Base-by-base conservation (phyloP, 2,797 vertebrate species). In the Limosa lapponica region DNA sequence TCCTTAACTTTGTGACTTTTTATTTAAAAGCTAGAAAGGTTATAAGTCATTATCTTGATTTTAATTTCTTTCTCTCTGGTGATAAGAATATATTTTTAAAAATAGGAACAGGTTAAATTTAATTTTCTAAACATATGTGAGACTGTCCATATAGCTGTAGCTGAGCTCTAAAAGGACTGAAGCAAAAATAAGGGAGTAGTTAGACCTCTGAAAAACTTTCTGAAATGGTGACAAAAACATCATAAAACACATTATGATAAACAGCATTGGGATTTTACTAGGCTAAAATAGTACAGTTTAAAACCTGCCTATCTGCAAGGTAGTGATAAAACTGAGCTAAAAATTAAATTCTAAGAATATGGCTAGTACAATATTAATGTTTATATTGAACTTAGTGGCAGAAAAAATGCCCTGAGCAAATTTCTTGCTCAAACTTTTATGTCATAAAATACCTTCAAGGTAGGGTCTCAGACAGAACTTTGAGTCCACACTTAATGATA, bases 281-380 rank as follows among this genome's bases (percentile, higher is more conserved):
- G 46, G 54, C 58, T 93, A 87, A 92, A 86, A 75, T 55, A 66
- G 46, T 79, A 41, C 43, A 49, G 34, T 92, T 83, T 73, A 57
- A 90, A 80, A 92, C 49, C 43, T 82, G 34, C 9, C 34, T 94
- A 59, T 94, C 75, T 96, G 70, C 55, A 95, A 93, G 48, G 61
- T 87, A 70, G 54, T 81, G 73, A 92, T 92, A 94, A 95, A 93
- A 88, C 44, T 51, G 66, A 79, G 46, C 67, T 93, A 82, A 64
- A 96, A 93, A 93, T 94, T 93, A 86, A 90, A 91, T 96, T 95
- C 92, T 95, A 92, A 94, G 96, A 97, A 91, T 95, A 92, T 28
- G 86, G 18, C 71, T 66, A 77, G 81, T 73, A 77, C 3, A 10
- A 51, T 94, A 96, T 97, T 97, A 97, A 97, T 97, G 97, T 97